A percentile compares a stretch with the other conserved stretches of the same genome.
These are phyloP conservation scores for Cephus sareptanus DNA, from an alignment of 2,888 invertebrate genomes.

Conservation along the genomic window DNA sequence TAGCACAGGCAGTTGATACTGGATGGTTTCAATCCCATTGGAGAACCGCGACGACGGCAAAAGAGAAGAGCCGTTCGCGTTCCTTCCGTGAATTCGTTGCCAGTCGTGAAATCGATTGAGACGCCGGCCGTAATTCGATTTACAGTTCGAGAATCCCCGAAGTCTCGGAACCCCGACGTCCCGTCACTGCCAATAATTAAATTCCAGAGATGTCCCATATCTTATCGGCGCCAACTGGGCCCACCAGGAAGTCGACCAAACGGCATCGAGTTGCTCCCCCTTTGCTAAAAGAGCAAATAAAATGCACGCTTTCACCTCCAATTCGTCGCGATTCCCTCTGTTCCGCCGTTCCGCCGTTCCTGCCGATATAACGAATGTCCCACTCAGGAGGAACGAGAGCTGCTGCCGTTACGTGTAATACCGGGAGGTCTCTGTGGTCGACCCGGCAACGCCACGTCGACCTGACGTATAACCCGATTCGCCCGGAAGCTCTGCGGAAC, in stretches of 20 bases:
- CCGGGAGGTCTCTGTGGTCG: background rate
- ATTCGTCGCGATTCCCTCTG: slow-evolving; percentile 16
- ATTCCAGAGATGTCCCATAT: slow-evolving; percentile 40
- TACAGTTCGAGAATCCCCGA: background rate
- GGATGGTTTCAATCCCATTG: background rate
- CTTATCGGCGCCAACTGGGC: slow-evolving; percentile 28
- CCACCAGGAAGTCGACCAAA: slow-evolving; percentile 2
- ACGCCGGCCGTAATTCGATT: background rate
- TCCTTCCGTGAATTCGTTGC: background rate
- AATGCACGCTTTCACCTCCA: slow-evolving; percentile 22
- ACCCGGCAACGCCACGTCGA: background rate
- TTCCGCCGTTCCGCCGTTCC: background rate
- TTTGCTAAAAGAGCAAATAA: slow-evolving; percentile 22
- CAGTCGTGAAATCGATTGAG: background rate
- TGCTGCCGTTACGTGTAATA: background rate
- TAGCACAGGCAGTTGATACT: background rate
- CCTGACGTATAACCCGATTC: background rate
- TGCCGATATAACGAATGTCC: slow-evolving; percentile 10
- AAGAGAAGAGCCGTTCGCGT: background rate
- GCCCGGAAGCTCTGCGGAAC: background rate
- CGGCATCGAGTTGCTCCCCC: background rate
- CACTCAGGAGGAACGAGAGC: slow-evolving; percentile 8
- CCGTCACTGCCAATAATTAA: slow-evolving; percentile 37
- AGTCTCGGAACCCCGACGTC: background rate
- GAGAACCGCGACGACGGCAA: slow-evolving; percentile 10